Evolutionary conservation across 1,140 invertebrate genomes (phyloP).

Genomic region (Drosophila pachea): DNA sequence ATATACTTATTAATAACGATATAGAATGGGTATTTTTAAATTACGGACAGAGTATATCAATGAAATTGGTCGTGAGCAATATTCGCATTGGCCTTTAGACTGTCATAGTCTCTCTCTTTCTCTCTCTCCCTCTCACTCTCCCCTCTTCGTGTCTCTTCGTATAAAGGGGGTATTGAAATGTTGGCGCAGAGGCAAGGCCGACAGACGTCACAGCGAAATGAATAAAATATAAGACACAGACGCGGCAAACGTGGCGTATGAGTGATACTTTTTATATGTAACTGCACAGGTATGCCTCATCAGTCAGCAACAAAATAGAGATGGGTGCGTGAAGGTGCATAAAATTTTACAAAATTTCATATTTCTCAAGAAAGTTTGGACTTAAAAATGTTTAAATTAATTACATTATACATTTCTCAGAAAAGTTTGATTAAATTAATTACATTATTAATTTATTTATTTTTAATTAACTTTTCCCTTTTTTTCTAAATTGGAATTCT

Average conservation of each 20-base stretch:
- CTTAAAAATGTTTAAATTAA: too few species aligned
- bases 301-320: conserved; percentile 30
- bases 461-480: too few species aligned
- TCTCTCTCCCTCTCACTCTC: background rate
- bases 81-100: conserved; percentile 27
- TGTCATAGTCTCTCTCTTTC: background rate
- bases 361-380: too few species aligned
- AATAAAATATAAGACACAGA: conserved; percentile 43
- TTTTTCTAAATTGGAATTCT: too few species aligned
- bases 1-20: background rate
- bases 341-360: background rate
- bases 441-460: too few species aligned
- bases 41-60: conserved; percentile 27
- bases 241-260: conserved; percentile 60
- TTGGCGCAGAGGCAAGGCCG: conserved; percentile 57
- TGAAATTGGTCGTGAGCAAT: conserved; percentile 26
- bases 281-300: conserved; percentile 21
- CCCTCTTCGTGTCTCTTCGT: background rate
- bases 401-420: too few species aligned
- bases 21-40: conserved; percentile 5
- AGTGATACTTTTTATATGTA: conserved; percentile 46
- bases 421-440: too few species aligned
- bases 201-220: conserved; percentile 44
- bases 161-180: conserved; percentile 19
- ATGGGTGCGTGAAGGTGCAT: conserved; percentile 44